Evolutionary conservation across 2,797 vertebrate genomes (phyloP).

Genomic region (Acipenser transmontanus): DNA sequence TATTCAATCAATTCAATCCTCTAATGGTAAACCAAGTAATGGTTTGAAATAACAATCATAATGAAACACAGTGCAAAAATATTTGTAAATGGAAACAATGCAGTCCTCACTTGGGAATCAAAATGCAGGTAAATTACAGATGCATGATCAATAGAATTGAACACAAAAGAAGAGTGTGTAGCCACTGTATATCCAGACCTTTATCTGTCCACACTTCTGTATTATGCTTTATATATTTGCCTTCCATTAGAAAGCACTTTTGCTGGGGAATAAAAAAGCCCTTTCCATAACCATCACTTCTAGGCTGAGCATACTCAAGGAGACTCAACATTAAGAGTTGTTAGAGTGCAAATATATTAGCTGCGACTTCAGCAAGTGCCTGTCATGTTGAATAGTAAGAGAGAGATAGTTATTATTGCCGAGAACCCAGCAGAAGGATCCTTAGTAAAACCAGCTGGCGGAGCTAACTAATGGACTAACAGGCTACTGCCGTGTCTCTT

Average conservation of each 20-base stretch:
- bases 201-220: not conserved
- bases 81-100: too few species aligned
- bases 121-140: not conserved
- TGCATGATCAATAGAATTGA: not conserved
- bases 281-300: conserved; percentile 41
- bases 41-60: too few species aligned
- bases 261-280: conserved; percentile 33
- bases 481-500: conserved; percentile 62
- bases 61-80: too few species aligned
- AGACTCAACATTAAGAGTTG: conserved; percentile 49
- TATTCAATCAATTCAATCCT: too few species aligned
- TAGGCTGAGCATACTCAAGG: conserved; percentile 50
- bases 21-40: too few species aligned
- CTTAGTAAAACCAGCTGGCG: conserved; percentile 77
- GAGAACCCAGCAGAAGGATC: conserved; percentile 75
- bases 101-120: too few species aligned
- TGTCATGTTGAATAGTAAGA: conserved; percentile 76
- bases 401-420: conserved; percentile 77
- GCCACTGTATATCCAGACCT: too few species aligned
- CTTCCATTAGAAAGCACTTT: conserved; percentile 26
- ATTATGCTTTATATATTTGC: not conserved
- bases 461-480: conserved; percentile 77
- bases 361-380: conserved; percentile 63
- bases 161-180: not conserved
- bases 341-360: conserved; percentile 74